Percentiles rank a stretch among this genome's conserved stretches.
Conservation (phyloP, 37 sponge, comb jelly and placozoan species). For the Chondrosia reniformis region DNA sequence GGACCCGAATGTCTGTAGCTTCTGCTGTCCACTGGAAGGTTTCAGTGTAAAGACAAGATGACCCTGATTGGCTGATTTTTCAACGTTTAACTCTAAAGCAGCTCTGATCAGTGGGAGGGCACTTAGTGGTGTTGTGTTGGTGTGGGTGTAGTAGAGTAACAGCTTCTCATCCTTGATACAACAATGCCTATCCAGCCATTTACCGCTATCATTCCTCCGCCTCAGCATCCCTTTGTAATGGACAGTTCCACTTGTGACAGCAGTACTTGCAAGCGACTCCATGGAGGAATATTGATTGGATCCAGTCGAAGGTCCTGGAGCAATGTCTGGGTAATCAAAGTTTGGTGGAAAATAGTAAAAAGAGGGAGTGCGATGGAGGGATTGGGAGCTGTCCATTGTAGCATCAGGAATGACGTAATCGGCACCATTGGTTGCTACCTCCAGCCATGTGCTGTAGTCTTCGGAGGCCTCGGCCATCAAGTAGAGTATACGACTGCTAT, state of each 20-base stretch:
- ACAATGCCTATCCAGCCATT: conserved; percentile 58
- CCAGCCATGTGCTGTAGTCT: conserved; percentile 42
- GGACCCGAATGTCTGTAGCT: not conserved
- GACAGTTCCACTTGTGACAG: not conserved
- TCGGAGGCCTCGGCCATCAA: conserved; percentile 35
- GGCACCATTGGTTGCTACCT: conserved; percentile 47
- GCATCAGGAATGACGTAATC: conserved; percentile 27
- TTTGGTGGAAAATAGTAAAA: conserved; percentile 20
- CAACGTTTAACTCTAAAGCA: not conserved
- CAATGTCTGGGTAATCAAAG: conserved; percentile 3
- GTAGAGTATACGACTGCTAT: conserved; percentile 53
- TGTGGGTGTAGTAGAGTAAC: conserved; percentile 16
- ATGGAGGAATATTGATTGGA: not conserved
- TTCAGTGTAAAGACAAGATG: not conserved
- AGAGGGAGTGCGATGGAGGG: not conserved
- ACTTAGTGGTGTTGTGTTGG: conserved; percentile 38
- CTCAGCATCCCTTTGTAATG: conserved; percentile 42
- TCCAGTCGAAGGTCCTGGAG: not conserved
- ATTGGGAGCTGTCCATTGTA: conserved; percentile 9
- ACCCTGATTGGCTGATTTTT: not conserved
- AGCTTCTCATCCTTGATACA: conserved; percentile 31
- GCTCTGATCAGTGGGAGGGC: conserved; percentile 22
- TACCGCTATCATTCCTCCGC: conserved; percentile 37
- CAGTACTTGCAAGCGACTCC: not conserved
- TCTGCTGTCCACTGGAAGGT: not conserved